These are phyloP conservation scores for Conopomorpha cramerella DNA, from an alignment of 1,140 invertebrate genomes.

Conservation along the genomic window DNA sequence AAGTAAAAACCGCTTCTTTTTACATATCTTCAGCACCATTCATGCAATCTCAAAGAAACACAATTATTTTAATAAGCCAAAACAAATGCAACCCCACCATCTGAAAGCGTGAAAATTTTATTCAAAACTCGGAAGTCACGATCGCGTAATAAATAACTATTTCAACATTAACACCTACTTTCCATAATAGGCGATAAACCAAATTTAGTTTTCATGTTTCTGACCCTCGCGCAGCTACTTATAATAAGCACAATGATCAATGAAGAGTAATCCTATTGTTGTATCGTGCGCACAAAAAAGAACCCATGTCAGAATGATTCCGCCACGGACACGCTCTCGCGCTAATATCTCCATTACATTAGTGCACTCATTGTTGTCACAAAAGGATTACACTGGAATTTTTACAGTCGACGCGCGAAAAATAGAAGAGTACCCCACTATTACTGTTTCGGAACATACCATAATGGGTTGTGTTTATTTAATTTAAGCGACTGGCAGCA, in stretches of 20 bases:
- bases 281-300: constrained; percentile 44
- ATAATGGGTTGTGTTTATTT: constrained; percentile 54
- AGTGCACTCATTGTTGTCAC: constrained; percentile 28
- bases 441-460: constrained; percentile 31
- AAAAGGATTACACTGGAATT: constrained; percentile 42
- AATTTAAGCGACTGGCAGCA: constrained; percentile 52
- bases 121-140: constrained; percentile 45
- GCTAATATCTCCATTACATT: constrained; percentile 56
- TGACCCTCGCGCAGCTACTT: constrained; percentile 49
- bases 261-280: constrained; percentile 58
- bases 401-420: constrained; percentile 51
- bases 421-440: constrained; percentile 22
- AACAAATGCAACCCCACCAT: constrained; percentile 5
- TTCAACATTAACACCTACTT: constrained; percentile 57
- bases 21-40: too few relatives aligned
- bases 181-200: constrained; percentile 60
- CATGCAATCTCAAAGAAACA: too few relatives aligned
- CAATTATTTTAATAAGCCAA: too few relatives aligned
- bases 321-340: constrained; percentile 47
- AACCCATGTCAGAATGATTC: constrained; percentile 54
- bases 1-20: too few relatives aligned
- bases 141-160: constrained; percentile 46
- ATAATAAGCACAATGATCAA: constrained; percentile 57
- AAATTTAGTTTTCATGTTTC: constrained; percentile 61
- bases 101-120: constrained; percentile 25